Conservation (phyloP, 2,888 invertebrate species). For the Pseudeuparius sepicola region DNA sequence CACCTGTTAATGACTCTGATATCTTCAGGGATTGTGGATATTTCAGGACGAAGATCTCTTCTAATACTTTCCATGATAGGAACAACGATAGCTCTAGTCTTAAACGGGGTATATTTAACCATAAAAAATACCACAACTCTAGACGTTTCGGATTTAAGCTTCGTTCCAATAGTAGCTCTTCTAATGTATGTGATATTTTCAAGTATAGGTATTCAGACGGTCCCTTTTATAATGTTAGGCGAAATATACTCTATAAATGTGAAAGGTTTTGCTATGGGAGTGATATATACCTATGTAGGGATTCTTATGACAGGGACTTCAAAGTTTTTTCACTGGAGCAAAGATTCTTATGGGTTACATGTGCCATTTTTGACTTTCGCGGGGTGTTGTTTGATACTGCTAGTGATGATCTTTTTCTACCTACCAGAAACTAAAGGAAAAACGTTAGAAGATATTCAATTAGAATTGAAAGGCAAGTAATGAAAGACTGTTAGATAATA, state of each 20-base stretch:
- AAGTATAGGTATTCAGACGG: constrained; percentile 42
- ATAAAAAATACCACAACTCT: constrained; percentile 34
- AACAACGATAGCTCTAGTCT: constrained; percentile 34
- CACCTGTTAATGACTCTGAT: constrained; percentile 48
- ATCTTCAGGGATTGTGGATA: constrained; percentile 48
- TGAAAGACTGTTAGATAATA: no score
- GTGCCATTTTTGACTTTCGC: constrained; percentile 40
- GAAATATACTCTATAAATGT: constrained; percentile 47
- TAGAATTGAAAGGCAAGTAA: no score
- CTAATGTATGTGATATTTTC: constrained; percentile 41
- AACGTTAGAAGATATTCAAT: constrained; percentile 42
- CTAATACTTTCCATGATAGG: constrained; percentile 42
- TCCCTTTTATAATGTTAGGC: constrained; percentile 42
- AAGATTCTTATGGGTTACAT: constrained; percentile 36
- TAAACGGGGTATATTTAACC: constrained; percentile 39
- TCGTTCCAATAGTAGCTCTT: constrained; percentile 40
- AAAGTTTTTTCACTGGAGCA: constrained; percentile 38
- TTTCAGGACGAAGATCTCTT: constrained; percentile 43
- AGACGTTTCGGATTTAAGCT: constrained; percentile 33
- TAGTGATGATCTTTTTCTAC: constrained; percentile 35
- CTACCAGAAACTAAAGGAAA: constrained; percentile 44
- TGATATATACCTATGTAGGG: constrained; percentile 43
- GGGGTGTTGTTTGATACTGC: constrained; percentile 34
- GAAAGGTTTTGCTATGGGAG: constrained; percentile 45
- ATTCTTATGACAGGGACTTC: constrained; percentile 40